A percentile compares a stretch with the other conserved stretches of the same genome.
phyloP scores from a whole-genome alignment of 1,140 invertebrate genomes.

The Vollenhovia emeryi region DNA sequence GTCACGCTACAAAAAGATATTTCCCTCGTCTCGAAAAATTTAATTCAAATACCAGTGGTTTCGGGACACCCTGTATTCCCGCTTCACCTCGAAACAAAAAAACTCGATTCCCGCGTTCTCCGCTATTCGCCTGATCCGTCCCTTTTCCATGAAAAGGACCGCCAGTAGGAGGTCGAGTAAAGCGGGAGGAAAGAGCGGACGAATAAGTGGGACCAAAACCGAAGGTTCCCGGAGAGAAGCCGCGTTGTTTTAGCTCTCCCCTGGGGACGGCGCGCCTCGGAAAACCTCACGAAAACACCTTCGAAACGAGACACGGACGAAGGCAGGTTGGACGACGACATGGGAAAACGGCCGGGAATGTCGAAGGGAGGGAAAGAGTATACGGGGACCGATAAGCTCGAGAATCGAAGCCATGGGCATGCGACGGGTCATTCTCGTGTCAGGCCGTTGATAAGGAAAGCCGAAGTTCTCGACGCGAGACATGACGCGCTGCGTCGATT shows the following conservation, averaged over 20 bases:
- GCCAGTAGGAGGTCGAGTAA: neutral
- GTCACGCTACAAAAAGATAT: neutral
- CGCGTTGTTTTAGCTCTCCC: slow-evolving; percentile 67
- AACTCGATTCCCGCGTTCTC: slow-evolving; percentile 33
- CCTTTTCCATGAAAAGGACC: neutral
- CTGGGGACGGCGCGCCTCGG: slow-evolving; percentile 57
- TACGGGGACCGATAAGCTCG: slow-evolving; percentile 64
- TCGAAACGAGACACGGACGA: slow-evolving; percentile 31
- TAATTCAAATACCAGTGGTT: slow-evolving; percentile 2
- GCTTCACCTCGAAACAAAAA: slow-evolving; percentile 30
- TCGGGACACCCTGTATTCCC: neutral
- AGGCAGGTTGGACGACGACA: neutral
- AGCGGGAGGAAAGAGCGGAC: neutral
- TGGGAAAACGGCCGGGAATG: slow-evolving; percentile 23
- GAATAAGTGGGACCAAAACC: slow-evolving; percentile 38
- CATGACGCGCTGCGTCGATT: slow-evolving; percentile 23
- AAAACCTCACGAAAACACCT: slow-evolving; percentile 70
- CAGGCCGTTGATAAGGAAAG: slow-evolving; percentile 38
- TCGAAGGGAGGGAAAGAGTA: slow-evolving; percentile 15
- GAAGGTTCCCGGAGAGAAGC: slow-evolving; percentile 63
- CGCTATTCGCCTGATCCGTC: slow-evolving; percentile 16
- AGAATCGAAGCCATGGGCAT: slow-evolving; percentile 64
- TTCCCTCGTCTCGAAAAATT: neutral
- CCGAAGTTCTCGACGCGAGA: slow-evolving; percentile 24
- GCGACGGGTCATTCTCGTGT: slow-evolving; percentile 63